phyloP scores from a whole-genome alignment of 2,888 invertebrate species.

The Folsomia manolachei region DNA sequence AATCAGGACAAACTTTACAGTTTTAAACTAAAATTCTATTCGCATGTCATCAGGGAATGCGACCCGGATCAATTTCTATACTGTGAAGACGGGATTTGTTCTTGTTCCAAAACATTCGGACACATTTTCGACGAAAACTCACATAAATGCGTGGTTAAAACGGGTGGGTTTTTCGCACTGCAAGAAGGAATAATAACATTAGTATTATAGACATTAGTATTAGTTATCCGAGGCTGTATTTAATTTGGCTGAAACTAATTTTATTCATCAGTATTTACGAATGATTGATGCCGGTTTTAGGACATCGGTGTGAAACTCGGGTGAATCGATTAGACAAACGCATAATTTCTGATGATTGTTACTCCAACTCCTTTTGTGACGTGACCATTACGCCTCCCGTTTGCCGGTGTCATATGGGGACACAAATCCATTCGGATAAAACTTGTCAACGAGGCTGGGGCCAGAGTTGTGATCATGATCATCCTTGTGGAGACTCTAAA shows the following conservation, averaged over 20 bases:
- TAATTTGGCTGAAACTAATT: too few relatives aligned
- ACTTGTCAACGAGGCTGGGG: conserved; percentile 27
- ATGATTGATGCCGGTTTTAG: too few relatives aligned
- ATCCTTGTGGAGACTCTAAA: conserved; percentile 40
- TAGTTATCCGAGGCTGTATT: too few relatives aligned
- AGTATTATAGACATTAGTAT: too few relatives aligned
- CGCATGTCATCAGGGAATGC: conserved; percentile 29
- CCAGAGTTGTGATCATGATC: conserved; percentile 35
- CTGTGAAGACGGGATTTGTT: conserved; percentile 24
- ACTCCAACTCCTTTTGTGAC: conserved; percentile 27
- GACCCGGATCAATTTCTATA: conserved; percentile 31
- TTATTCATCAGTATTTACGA: too few relatives aligned
- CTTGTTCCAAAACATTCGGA: conserved; percentile 17
- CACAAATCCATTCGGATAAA: conserved; percentile 31
- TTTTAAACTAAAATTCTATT: background rate
- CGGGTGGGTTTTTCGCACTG: too few relatives aligned
- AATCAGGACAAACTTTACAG: background rate
- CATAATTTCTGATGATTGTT: conserved; percentile 40
- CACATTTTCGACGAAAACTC: conserved; percentile 24
- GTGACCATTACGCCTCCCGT: conserved; percentile 20
- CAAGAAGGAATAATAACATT: too few relatives aligned
- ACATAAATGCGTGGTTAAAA: conserved; percentile 39
- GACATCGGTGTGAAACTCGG: conserved; percentile 20
- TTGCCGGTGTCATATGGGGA: conserved; percentile 35
- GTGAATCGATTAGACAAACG: conserved; percentile 35